Base-by-base conservation (phyloP, 1,140 invertebrate genomes). In the Battus philenor region DNA sequence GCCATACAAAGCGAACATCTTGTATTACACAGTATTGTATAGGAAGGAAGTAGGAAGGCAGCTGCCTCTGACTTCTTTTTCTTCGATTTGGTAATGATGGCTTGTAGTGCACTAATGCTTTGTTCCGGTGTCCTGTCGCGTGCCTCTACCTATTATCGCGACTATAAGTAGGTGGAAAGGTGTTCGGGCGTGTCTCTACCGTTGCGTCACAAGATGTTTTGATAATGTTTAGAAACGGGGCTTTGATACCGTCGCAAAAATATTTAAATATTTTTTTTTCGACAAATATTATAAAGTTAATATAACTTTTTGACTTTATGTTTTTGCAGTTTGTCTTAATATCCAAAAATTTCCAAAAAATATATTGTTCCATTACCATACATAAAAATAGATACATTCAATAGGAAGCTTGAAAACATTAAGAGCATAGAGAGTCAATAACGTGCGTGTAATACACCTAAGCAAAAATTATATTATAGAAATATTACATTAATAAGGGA, bases 21-120 rank as follows among this genome's bases (percentile, higher is more conserved):
- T 81, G 70, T 76, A 74, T 84, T 84, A 78, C 77, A 77, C 60
- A 47, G 58, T 62, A 73, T 84, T 84, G 76, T 78, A 75, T 54
- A 62, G 44, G 69, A 58, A 81, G 80, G 80, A 84, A 81, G 77
- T 84, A 71, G 76, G 77, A 77, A 76, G 75, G 75, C 77, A 81
- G 80, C 77, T 79, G 78, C 55, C 18, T 29, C 50, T 70, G 66
- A 71, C 70, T 79, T 72, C 68, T 77, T 77, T 71, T 71, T 69
- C 68, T 74, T 74, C 53, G 56, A 43, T 66, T 73, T 61, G 45
- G 68, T 83, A 81, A 84, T 84, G 77, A 84, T 80, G 79, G 77
- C 70, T 76, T 78, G 72, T 68, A 79, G 73, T 78, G 75, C 73
- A 79, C 62, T 63, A 59, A 58, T 55, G 63, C 55, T 71, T 83